phyloP scores from a whole-genome alignment of 1,140 invertebrate species.

The Andrena cerasifolii region DNA sequence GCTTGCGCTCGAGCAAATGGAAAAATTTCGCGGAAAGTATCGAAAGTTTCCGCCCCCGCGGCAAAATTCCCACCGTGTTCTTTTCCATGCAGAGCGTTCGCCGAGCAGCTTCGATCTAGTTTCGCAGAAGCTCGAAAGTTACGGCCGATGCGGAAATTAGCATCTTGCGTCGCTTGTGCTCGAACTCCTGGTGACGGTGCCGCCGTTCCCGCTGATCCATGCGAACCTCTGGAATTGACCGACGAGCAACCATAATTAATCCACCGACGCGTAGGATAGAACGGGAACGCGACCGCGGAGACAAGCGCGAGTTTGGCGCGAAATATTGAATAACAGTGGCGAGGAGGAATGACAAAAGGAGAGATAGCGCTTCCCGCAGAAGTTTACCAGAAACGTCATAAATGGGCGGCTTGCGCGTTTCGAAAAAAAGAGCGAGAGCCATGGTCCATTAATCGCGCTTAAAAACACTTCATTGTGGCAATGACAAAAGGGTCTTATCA shows the following conservation, averaged over 20 bases:
- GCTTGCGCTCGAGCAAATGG: background rate
- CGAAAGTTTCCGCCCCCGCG: background rate
- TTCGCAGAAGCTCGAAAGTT: background rate
- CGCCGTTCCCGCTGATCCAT: too few species aligned
- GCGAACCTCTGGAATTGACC: too few species aligned
- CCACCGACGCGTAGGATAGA: too few species aligned
- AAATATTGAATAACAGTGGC: background rate
- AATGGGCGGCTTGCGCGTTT: background rate
- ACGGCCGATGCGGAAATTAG: background rate
- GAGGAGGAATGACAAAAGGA: background rate
- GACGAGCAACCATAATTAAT: background rate
- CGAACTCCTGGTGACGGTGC: background rate
- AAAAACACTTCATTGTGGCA: background rate
- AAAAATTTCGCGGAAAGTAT: conserved; percentile 14
- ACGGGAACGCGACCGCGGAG: background rate
- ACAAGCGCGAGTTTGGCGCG: background rate
- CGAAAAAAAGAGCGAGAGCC: background rate
- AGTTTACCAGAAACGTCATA: background rate
- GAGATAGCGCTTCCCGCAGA: background rate
- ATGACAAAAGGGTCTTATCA: conserved; percentile 15
- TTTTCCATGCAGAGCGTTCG: background rate
- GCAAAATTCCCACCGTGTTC: background rate
- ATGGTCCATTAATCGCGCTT: conserved; percentile 20
- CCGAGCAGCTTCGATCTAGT: background rate
- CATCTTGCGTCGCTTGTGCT: background rate